Conservation (phyloP, 2,797 vertebrate genomes). For the Arnoldichthys spilopterus region DNA sequence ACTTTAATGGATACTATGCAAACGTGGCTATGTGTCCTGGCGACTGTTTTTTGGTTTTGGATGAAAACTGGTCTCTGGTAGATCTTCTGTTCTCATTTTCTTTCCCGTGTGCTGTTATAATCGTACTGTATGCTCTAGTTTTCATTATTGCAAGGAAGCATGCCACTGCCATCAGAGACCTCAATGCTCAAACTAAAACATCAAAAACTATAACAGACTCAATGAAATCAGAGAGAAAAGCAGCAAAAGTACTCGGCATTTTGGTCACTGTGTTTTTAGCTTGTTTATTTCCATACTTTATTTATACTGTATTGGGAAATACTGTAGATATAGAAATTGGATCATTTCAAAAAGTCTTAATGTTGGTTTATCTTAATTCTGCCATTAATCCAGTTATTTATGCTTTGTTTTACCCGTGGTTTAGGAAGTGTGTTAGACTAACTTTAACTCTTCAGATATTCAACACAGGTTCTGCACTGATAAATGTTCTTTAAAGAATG, state of each 20-base stretch:
- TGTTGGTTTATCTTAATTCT: slow-evolving; percentile 18
- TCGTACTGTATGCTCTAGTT: slow-evolving; percentile 15
- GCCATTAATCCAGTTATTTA: slow-evolving; percentile 32
- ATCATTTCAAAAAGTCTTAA: neutral
- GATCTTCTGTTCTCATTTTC: neutral
- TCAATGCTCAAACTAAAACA: neutral
- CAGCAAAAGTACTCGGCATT: slow-evolving; percentile 46
- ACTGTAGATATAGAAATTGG: neutral
- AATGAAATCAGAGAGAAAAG: slow-evolving; percentile 52
- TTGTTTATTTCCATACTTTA: slow-evolving; percentile 54
- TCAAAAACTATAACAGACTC: neutral
- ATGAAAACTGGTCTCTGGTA: slow-evolving; percentile 3
- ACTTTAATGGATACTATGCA: neutral
- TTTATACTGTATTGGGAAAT: slow-evolving; percentile 22
- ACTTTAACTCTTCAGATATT: slow-evolving; percentile 30
- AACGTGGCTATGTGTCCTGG: neutral
- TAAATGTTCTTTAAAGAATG: neutral
- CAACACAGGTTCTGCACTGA: neutral
- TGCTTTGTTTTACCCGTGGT: slow-evolving; percentile 39
- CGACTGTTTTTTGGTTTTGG: slow-evolving; percentile 12
- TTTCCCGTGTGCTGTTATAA: slow-evolving; percentile 13
- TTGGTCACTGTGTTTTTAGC: slow-evolving; percentile 46
- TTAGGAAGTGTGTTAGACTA: slow-evolving; percentile 24
- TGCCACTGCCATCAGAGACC: slow-evolving; percentile 34
- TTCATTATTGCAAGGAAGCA: slow-evolving; percentile 41